These are phyloP conservation scores for Lathronympha strigana DNA, from an alignment of 2,888 invertebrate genomes.

Conservation along the genomic window DNA sequence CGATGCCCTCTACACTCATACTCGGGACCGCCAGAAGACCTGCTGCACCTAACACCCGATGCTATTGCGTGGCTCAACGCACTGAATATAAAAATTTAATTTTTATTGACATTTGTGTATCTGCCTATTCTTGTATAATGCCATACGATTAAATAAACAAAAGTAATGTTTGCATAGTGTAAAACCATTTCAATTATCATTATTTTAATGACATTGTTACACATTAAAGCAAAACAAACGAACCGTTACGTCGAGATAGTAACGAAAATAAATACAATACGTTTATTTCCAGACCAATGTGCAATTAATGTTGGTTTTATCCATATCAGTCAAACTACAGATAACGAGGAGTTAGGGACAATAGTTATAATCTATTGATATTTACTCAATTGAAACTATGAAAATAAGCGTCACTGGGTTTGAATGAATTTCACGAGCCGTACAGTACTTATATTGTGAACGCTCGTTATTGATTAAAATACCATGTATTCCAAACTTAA, in stretches of 20 bases:
- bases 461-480: constrained; percentile 38
- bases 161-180: no score
- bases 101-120: no score
- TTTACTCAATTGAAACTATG: constrained; percentile 30
- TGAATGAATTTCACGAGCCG: constrained; percentile 18
- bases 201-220: no score
- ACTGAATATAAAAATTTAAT: no score
- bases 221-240: no score
- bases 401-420: constrained; percentile 27
- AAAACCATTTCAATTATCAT: no score
- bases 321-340: neutral
- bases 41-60: no score
- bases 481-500: constrained; percentile 38
- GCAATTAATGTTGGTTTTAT: constrained; percentile 4
- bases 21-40: no score
- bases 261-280: neutral
- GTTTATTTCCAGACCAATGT: constrained; percentile 1
- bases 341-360: constrained; percentile 11
- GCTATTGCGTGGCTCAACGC: no score
- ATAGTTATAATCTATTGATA: constrained; percentile 36
- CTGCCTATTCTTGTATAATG: no score
- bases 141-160: no score
- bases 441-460: constrained; percentile 18
- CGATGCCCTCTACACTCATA: no score
- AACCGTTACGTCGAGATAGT: neutral